Evolutionary conservation across 2,888 invertebrate genomes (phyloP), one percentile per base, ranked within the genome.

Genomic region (Antheraea assamensis): DNA sequence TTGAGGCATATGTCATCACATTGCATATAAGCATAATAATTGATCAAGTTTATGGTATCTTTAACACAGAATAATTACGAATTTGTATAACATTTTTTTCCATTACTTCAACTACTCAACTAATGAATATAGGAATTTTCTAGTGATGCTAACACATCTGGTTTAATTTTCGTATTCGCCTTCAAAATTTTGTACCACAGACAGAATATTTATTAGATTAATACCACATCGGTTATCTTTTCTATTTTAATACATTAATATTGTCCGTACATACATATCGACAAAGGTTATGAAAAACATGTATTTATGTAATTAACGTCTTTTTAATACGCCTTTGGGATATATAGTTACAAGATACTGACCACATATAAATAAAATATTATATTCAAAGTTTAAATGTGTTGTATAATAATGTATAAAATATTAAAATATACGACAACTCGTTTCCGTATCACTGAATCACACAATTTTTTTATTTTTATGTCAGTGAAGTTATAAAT

Each of bases 401-500:
- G 13, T 42, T 42, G 42, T 42, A 42, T 42, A 64, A 42, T 42
- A 64, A 30, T 64, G 30, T 27, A 13, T 64, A 64, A 64, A 64
- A 17, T 64, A n/a, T 30, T 15, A 61, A 15, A 27, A 61, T 61
- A 15, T 61, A 19, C n/a, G 30, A 27, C 27, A 19, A 27, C 4
- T 64, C 30, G 27, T 64, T 15, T 30, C 30, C 30, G 27, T 30
- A 30, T n/a, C 55, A 64, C 64, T 64, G 27, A 30, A 17, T 30
- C 30, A 21, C 73, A 74, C 66, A 17, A 47, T 10, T 17, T 61
- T 73, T 27, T 24, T 73, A 7, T 66, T 71, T 42, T 47, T 64
- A 71, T 24, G 52, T n/a, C 17, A 55, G 24, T 24, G 30, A 55
- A 21, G 21, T 55, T n/a, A 55, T 1, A 55, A 55, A 42, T 55